These are phyloP conservation scores for Atherinomorus stipes DNA, from an alignment of 2,113 vertebrate species.

Conservation along the genomic window DNA sequence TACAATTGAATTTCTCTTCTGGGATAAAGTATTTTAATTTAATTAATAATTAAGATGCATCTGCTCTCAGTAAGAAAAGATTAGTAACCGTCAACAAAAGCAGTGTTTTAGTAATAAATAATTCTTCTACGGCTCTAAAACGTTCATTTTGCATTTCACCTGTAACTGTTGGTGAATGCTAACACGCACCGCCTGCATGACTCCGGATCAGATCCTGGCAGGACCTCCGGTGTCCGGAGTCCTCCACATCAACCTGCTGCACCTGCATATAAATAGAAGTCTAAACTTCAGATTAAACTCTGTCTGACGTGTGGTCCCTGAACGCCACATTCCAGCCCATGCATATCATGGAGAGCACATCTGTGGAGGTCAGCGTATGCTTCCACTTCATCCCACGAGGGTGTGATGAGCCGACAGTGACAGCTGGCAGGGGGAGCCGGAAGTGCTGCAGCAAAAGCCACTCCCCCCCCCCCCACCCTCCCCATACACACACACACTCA, in stretches of 20 bases:
- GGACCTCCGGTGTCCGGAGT: background rate
- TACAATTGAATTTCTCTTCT: too few relatives aligned
- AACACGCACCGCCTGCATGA: too few relatives aligned
- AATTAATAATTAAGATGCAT: too few relatives aligned
- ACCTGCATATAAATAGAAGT: conserved; percentile 3
- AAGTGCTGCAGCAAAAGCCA: conserved; percentile 35
- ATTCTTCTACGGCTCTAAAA: too few relatives aligned
- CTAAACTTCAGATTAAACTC: conserved; percentile 39
- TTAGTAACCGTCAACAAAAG: too few relatives aligned
- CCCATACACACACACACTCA: background rate
- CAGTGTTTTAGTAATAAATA: too few relatives aligned
- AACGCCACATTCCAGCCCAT: conserved; percentile 24
- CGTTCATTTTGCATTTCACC: too few relatives aligned
- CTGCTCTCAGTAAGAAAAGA: too few relatives aligned
- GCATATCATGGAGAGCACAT: conserved; percentile 66
- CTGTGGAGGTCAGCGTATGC: conserved; percentile 50
- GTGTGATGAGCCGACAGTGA: conserved; percentile 52
- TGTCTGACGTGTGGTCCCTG: conserved; percentile 48
- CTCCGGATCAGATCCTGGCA: background rate
- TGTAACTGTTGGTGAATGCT: too few relatives aligned
- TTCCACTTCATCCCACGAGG: background rate
- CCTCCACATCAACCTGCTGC: background rate
- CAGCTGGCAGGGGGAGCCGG: conserved; percentile 67
- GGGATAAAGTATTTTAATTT: too few relatives aligned
- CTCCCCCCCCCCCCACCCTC: too few relatives aligned